Percentiles rank a stretch among this genome's conserved stretches.
Evolutionary conservation across 2,888 invertebrate genomes (phyloP).

Genomic region (Xanthia togata): DNA sequence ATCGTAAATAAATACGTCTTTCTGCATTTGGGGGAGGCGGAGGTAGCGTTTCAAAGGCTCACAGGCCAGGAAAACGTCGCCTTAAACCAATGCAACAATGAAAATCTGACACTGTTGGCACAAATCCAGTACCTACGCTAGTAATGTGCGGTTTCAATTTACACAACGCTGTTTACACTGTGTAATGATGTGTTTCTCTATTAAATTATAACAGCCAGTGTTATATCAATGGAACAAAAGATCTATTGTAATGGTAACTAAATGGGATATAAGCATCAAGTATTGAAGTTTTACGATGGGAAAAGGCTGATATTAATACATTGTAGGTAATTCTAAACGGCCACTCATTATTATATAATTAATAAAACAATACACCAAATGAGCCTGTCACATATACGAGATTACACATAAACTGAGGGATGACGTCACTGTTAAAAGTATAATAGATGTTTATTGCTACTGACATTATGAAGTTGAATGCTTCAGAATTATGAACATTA

Average conservation of each 20-base stretch:
- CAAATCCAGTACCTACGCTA: background rate
- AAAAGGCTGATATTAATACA: background rate
- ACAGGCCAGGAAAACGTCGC: too few species aligned
- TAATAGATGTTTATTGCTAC: too few species aligned
- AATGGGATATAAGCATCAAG: background rate
- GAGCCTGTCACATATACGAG: background rate
- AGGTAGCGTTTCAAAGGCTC: too few species aligned
- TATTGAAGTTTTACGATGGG: background rate
- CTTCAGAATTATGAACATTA: too few species aligned
- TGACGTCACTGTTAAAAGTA: conserved; percentile 25
- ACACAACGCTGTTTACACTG: background rate
- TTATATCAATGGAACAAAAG: too few species aligned
- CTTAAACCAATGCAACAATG: background rate
- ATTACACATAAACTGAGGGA: background rate
- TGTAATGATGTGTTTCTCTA: background rate
- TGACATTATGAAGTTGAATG: too few species aligned
- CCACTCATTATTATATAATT: background rate
- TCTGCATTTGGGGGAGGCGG: too few species aligned
- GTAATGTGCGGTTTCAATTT: background rate
- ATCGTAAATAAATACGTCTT: too few species aligned
- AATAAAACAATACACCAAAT: background rate
- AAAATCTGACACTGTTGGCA: background rate
- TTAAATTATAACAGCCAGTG: background rate
- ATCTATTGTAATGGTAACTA: background rate
- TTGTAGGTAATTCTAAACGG: background rate